Base-by-base conservation (phyloP, 2,888 invertebrate species). In the Thecophora atra region DNA sequence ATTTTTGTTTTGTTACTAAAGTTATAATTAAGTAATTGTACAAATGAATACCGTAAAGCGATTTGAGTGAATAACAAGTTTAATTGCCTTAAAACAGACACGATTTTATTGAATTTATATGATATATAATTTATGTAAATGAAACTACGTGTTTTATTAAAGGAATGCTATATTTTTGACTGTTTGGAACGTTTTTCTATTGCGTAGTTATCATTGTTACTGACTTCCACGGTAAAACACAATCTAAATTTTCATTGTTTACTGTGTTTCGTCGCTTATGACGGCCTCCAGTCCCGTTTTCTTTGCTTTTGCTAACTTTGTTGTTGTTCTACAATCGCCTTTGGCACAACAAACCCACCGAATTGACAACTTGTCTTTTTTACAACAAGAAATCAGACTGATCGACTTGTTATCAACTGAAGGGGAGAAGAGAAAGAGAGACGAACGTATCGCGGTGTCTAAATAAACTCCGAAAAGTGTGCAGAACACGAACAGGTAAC, bases 1-100 rank as follows among this genome's bases (percentile, higher is more conserved):
- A 24, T 58, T 15, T 64, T 47, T 64, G 13, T 24, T 19, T 37
- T 47, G 21, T 30, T 63, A n/a, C 15, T 64, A 42, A 21, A 30
- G 15, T 47, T 66, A 52, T 66, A 51, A 52, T 66, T 66, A 66
- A 66, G 52, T 28, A 52, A 52, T 52, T 66, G 24, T 47, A 52
- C n/a, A n/a, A n/a, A 19, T 6, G 17, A n/a, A 19, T 66, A 66
- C 66, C 28, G 66, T 66, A 37, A 37, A n/a, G n/a, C n/a, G n/a
- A n/a, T n/a, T n/a, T n/a, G n/a, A n/a, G n/a, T n/a, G n/a, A n/a
- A n/a, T n/a, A n/a, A n/a, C n/a, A n/a, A n/a, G n/a, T n/a, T n/a
- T n/a, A n/a, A n/a, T n/a, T n/a, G n/a, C n/a, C n/a, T n/a, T n/a
- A n/a, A n/a, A n/a, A n/a, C n/a, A n/a, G n/a, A n/a, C n/a, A n/a